Evolutionary conservation across 35 echinoderm and acorn worm genomes (phyloP), one percentile per base, ranked within the genome.

Genomic region (Apostichopus californicus): DNA sequence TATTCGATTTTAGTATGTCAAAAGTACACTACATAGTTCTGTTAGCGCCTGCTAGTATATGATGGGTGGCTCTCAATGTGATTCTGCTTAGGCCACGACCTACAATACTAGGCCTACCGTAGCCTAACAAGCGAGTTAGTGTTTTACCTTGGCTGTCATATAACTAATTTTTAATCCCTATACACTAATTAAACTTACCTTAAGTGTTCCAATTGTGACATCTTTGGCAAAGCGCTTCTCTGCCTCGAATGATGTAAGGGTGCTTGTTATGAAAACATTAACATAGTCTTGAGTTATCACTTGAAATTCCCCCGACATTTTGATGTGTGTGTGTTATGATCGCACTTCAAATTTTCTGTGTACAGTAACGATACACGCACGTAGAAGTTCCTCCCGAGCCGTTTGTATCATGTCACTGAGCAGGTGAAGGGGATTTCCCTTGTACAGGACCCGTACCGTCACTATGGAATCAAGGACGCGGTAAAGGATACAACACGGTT

Each of bases 181-280:
- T 2, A 46, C 34, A 46, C 34, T 46, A 46, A 61, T 61, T 61
- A 61, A 61, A 61, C 0, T 60, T 78, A 96, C 96, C 91, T 98
- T 98, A 55, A 98, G 73, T 79, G 92, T 81, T 8, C 78, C 93
- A 87, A 98, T 94, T 1, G 94, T 96, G 7, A 98, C 89, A 91
- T 93, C 92, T 87, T 98, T 98, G 57, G 78, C 87, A 88, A 98
- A 98, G 79, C 94, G 90, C 71, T 95, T 96, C 56, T 96, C 93
- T 13, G 94, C 89, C 56, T 86, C 91, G 86, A 98, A 98, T 55
- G 94, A 92, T 71, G 85, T 94, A 13, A 98, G 77, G 53, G 93
- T 90, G 78, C 94, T 98, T 8, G 96, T 94, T 28, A 98, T 94
- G 28, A 94, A 90, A 15, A 98, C 81, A 75, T 94, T 96, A 20